Conservation (phyloP, 1,140 invertebrate species). For the Zaprionus gabonicus region DNA sequence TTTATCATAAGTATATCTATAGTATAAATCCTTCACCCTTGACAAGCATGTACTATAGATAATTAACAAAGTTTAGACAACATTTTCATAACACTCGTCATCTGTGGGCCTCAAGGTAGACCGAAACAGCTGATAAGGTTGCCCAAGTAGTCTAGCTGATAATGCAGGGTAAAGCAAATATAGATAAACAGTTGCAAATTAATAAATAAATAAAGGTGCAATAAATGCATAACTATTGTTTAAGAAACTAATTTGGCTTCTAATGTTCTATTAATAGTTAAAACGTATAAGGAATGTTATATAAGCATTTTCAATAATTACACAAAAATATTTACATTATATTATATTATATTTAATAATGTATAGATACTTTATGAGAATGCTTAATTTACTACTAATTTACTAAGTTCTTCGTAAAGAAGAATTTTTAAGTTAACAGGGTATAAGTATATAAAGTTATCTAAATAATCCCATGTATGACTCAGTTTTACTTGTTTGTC, state of each 20-base stretch:
- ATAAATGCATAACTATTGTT: background rate
- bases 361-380: too few relatives aligned
- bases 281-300: too few relatives aligned
- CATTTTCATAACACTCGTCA: background rate
- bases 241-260: background rate
- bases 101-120: background rate
- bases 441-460: background rate
- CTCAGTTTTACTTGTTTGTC: background rate
- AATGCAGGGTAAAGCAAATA: background rate
- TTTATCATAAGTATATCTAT: too few relatives aligned
- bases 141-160: background rate
- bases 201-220: background rate
- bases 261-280: background rate
- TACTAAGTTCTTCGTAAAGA: background rate
- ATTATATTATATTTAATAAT: too few relatives aligned
- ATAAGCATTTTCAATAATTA: too few relatives aligned
- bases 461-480: background rate
- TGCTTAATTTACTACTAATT: too few relatives aligned
- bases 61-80: background rate
- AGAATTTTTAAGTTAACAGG: background rate
- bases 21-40: background rate
- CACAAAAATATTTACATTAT: too few relatives aligned
- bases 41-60: background rate
- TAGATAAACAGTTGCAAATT: background rate
- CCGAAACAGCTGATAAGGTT: background rate